Evolutionary conservation across 2,797 vertebrate species (phyloP).

Genomic region (Neoniphon sammara): DNA sequence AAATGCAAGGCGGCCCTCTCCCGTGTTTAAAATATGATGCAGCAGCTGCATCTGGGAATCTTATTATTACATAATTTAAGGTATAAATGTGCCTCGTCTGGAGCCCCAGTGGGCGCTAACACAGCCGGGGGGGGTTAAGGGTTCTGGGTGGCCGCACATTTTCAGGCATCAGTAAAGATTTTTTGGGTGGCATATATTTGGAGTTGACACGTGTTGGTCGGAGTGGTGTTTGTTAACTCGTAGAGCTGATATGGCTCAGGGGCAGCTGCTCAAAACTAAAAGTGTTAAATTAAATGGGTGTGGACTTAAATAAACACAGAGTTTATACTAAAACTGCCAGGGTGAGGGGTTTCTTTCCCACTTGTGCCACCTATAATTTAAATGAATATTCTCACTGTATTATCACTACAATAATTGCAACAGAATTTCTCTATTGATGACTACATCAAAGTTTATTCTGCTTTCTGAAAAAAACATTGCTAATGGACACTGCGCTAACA

Average conservation of each 20-base stretch:
- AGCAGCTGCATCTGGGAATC: slow-evolving; percentile 7
- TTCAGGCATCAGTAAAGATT: not conserved
- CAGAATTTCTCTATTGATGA: too few relatives aligned
- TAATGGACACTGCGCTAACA: slow-evolving; percentile 12
- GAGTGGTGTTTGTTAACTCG: not conserved
- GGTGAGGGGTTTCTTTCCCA: not conserved
- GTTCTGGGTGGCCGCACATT: not conserved
- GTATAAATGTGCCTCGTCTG: slow-evolving; percentile 24
- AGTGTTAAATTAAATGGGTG: slow-evolving; percentile 10
- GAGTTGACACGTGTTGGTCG: not conserved
- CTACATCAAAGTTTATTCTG: slow-evolving; percentile 5
- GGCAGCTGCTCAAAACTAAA: slow-evolving; percentile 6
- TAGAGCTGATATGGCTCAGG: slow-evolving; percentile 12
- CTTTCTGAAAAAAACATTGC: slow-evolving; percentile 7
- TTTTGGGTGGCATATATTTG: too few relatives aligned
- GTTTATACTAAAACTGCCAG: slow-evolving; percentile 21
- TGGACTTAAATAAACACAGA: slow-evolving; percentile 3
- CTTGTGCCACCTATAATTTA: too few relatives aligned
- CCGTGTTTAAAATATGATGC: slow-evolving; percentile 36
- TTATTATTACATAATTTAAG: slow-evolving; percentile 50
- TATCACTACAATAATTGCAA: too few relatives aligned
- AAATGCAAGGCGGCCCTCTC: slow-evolving; percentile 45
- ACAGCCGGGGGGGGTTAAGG: not conserved
- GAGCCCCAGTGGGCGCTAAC: not conserved
- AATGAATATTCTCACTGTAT: too few relatives aligned